Conservation (phyloP, 2,797 vertebrate genomes). For the Coregonus sp. region DNA sequence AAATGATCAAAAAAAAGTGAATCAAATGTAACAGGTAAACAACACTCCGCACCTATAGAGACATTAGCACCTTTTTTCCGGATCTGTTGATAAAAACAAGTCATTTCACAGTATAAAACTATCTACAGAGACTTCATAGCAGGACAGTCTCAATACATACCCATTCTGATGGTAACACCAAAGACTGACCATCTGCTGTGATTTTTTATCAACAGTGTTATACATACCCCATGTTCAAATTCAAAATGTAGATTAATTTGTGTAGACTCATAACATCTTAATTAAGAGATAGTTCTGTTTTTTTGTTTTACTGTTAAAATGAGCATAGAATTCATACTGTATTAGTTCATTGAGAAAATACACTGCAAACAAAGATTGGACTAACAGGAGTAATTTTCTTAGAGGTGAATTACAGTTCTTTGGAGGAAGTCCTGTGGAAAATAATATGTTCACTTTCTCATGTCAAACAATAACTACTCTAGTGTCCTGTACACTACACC, state of each 20-base stretch:
- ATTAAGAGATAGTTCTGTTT: neutral
- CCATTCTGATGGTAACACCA: neutral
- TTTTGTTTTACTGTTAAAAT: conserved; percentile 25
- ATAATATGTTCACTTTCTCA: neutral
- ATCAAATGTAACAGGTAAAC: neutral
- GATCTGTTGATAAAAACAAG: conserved; percentile 28
- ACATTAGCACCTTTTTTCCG: conserved; percentile 8
- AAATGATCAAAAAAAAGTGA: neutral
- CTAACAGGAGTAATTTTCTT: neutral
- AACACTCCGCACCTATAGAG: conserved; percentile 7
- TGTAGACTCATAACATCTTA: neutral
- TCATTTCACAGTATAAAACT: conserved; percentile 19
- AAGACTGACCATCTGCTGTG: neutral
- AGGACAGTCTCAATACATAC: neutral
- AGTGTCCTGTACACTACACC: too few relatives aligned
- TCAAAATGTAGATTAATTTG: neutral
- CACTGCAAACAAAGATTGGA: conserved; percentile 3
- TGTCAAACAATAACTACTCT: neutral
- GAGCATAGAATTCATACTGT: conserved; percentile 49
- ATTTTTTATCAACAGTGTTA: neutral
- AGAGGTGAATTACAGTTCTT: conserved; percentile 3
- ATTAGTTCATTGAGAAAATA: conserved; percentile 26
- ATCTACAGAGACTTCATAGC: neutral
- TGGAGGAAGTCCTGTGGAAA: conserved; percentile 8
- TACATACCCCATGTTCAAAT: neutral